A percentile compares a stretch with the other conserved stretches of the same genome.
Evolutionary conservation across 35 echinoderm and acorn worm species (phyloP).

Genomic region (Ophiothrix spiculata): DNA sequence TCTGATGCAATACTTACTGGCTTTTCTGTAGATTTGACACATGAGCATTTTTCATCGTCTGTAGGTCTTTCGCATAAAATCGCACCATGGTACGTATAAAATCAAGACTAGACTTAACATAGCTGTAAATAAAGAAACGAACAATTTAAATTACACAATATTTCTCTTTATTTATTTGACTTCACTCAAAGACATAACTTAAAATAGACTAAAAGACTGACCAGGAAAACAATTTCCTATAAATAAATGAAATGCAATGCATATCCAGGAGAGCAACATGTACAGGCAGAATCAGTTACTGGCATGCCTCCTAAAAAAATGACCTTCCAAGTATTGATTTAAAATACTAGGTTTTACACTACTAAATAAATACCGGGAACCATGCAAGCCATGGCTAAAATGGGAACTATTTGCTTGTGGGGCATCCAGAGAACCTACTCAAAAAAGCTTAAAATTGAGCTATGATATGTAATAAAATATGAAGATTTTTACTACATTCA

Average conservation of each 20-base stretch:
- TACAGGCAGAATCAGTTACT: too few relatives aligned
- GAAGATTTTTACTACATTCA: too few relatives aligned
- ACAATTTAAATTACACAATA: neutral
- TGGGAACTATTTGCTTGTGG: too few relatives aligned
- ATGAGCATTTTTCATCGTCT: slow-evolving; percentile 6
- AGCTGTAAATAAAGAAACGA: neutral
- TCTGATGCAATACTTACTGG: slow-evolving; percentile 5
- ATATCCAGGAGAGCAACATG: too few relatives aligned
- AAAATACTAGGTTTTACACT: too few relatives aligned
- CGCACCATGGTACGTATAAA: slow-evolving; percentile 58
- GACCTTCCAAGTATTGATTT: slow-evolving; percentile 40
- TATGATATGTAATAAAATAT: too few relatives aligned
- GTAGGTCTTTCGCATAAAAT: slow-evolving; percentile 66
- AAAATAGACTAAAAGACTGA: neutral
- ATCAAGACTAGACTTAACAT: slow-evolving; percentile 45
- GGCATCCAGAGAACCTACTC: too few relatives aligned
- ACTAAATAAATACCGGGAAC: too few relatives aligned
- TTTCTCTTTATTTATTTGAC: neutral
- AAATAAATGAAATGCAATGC: too few relatives aligned
- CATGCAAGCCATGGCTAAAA: too few relatives aligned
- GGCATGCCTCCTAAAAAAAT: slow-evolving; percentile 58
- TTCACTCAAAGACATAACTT: neutral
- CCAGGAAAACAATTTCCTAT: neutral
- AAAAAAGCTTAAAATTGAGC: too few relatives aligned
- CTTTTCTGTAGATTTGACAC: neutral